Evolutionary conservation across 2,888 invertebrate species (phyloP).

Genomic region (Pycnomerus fuliginosus): DNA sequence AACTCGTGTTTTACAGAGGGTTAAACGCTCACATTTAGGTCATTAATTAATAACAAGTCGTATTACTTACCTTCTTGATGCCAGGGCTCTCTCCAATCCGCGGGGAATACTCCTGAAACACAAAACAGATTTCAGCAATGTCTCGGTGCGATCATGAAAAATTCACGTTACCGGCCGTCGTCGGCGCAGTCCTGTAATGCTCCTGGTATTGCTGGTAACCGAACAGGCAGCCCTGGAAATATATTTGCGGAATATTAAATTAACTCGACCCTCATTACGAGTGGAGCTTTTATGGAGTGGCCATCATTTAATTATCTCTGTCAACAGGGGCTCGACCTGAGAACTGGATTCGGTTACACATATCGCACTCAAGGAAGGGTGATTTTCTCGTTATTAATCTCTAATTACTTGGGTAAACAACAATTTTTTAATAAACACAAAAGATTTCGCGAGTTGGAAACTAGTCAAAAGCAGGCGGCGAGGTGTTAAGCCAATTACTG

Average conservation of each 20-base stretch:
- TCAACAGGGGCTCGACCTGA: slow-evolving; percentile 39
- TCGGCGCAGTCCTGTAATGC: slow-evolving; percentile 43
- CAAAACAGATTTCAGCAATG: slow-evolving; percentile 18
- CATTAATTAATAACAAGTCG: slow-evolving; percentile 48
- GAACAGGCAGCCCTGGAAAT: slow-evolving; percentile 42
- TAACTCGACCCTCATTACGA: slow-evolving; percentile 31
- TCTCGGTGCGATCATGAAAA: slow-evolving; percentile 17
- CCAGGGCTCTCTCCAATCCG: slow-evolving; percentile 53
- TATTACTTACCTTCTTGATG: slow-evolving; percentile 54
- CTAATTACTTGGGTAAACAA: neutral
- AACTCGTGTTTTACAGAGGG: slow-evolving; percentile 40
- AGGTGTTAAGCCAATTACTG: slow-evolving; percentile 37
- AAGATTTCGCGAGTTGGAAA: neutral
- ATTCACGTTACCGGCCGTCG: slow-evolving; percentile 41
- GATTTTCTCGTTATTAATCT: neutral
- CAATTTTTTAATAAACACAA: neutral
- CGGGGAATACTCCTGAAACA: slow-evolving; percentile 49
- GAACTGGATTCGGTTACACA: slow-evolving; percentile 35
- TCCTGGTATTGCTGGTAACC: slow-evolving; percentile 45
- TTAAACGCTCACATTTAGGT: slow-evolving; percentile 48
- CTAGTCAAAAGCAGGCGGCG: slow-evolving; percentile 21
- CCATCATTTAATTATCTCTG: slow-evolving; percentile 41
- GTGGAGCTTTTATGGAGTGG: slow-evolving; percentile 27
- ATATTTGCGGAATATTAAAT: slow-evolving; percentile 20
- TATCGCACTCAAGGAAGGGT: slow-evolving; percentile 25